Evolutionary conservation across 2,797 vertebrate genomes (phyloP).

Genomic region (Paratrypauchen microcephalus): DNA sequence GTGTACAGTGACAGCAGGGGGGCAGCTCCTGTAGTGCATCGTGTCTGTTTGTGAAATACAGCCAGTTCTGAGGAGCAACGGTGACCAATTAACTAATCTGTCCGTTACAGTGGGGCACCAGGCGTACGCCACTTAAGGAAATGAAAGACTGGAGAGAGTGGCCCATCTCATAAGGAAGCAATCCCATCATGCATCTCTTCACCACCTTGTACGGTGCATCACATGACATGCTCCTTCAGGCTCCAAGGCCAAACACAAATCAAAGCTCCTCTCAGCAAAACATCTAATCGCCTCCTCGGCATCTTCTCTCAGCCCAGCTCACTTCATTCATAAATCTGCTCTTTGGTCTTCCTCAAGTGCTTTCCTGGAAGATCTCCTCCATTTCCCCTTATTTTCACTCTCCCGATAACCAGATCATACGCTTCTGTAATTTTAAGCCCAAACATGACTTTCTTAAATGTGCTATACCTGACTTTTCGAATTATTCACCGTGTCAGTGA

Average conservation of each 20-base stretch:
- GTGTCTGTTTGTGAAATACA: slow-evolving; percentile 59
- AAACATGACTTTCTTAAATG: not conserved
- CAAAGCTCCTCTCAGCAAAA: not conserved
- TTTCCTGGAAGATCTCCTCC: no score
- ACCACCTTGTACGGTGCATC: slow-evolving; percentile 31
- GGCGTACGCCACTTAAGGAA: slow-evolving; percentile 71
- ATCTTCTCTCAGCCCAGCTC: not conserved
- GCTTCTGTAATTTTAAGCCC: no score
- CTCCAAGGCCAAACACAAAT: slow-evolving; percentile 60
- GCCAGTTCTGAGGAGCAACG: slow-evolving; percentile 50
- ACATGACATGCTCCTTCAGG: slow-evolving; percentile 42
- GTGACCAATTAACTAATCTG: slow-evolving; percentile 73
- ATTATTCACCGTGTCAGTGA: no score
- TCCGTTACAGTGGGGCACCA: slow-evolving; percentile 52
- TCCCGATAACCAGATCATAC: no score
- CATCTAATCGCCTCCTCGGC: not conserved
- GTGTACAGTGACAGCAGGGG: slow-evolving; percentile 47
- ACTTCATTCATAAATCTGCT: not conserved
- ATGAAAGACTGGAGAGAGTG: slow-evolving; percentile 64
- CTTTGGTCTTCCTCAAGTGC: not conserved
- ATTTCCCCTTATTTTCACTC: no score
- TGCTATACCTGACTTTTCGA: not conserved
- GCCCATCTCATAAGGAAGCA: slow-evolving; percentile 55
- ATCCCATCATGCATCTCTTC: slow-evolving; percentile 63
- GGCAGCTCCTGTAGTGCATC: slow-evolving; percentile 48